phyloP scores from a whole-genome alignment of 2,797 vertebrate genomes.

The Myotis planiceps region DNA sequence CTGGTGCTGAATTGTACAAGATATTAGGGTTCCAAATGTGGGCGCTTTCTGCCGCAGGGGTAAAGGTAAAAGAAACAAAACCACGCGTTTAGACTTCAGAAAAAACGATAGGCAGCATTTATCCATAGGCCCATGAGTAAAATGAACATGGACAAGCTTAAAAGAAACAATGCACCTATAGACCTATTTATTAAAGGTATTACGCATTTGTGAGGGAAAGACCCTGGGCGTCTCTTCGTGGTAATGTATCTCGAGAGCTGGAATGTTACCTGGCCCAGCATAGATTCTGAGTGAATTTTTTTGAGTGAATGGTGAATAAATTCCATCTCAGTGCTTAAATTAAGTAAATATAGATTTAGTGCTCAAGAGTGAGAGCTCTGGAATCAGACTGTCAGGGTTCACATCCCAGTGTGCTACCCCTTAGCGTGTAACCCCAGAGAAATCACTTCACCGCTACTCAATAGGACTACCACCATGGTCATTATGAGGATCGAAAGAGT shows the following conservation, averaged over 20 bases:
- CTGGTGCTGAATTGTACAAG: constrained; percentile 55
- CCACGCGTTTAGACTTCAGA: background rate
- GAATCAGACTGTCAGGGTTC: background rate
- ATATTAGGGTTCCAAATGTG: background rate
- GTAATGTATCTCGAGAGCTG: background rate
- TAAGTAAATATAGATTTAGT: background rate
- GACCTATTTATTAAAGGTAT: background rate
- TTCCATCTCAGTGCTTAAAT: background rate
- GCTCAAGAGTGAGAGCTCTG: background rate
- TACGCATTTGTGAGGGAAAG: background rate
- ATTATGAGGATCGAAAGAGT: background rate
- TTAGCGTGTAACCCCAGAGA: background rate
- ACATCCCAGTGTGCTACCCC: background rate
- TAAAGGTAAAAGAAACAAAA: background rate
- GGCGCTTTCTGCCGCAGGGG: background rate
- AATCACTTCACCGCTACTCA: background rate
- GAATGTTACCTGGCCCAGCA: background rate
- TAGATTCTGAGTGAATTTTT: background rate
- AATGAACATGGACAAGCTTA: background rate
- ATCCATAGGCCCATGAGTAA: background rate
- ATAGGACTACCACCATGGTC: background rate
- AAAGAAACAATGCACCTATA: background rate
- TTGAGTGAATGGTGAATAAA: background rate
- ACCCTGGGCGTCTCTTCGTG: background rate
- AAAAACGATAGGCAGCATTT: background rate